phyloP scores from a whole-genome alignment of 2,113 vertebrate species.

The Melanotaenia duboulayi region DNA sequence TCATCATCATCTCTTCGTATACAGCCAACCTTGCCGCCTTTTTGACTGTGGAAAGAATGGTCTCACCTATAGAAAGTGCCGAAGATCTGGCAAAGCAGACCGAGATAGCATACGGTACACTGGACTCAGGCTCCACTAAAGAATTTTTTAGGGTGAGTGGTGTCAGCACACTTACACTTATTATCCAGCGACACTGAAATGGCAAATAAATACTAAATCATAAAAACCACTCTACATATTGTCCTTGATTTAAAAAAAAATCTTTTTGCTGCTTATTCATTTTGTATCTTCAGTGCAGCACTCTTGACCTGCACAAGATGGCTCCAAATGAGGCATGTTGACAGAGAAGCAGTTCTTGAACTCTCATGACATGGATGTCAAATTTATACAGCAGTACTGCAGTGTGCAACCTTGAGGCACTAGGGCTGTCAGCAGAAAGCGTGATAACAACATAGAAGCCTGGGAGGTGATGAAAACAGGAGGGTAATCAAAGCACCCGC shows the following conservation, averaged over 20 bases:
- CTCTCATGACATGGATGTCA: conserved; percentile 59
- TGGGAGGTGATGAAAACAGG: conserved; percentile 79
- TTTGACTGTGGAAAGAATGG: conserved; percentile 99
- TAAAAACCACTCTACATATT: conserved; percentile 19
- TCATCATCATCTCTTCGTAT: conserved; percentile 99
- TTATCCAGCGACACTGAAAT: conserved; percentile 9
- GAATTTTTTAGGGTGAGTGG: conserved; percentile 99
- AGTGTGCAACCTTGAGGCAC: conserved; percentile 75
- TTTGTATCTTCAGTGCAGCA: conserved; percentile 36
- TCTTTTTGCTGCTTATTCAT: conserved; percentile 32
- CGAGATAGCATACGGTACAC: conserved; percentile 98
- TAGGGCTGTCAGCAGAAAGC: conserved; percentile 75
- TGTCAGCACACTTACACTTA: not conserved
- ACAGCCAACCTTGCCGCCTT: conserved; percentile 99
- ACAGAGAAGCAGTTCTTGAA: conserved; percentile 66
- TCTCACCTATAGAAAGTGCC: conserved; percentile 98
- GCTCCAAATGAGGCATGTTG: conserved; percentile 68
- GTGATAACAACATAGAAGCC: conserved; percentile 73
- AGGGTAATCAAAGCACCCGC: conserved; percentile 78
- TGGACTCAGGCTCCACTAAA: conserved; percentile 99
- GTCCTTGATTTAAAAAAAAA: conserved; percentile 41
- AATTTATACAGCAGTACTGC: conserved; percentile 70
- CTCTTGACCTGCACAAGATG: conserved; percentile 58
- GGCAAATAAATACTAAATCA: conserved; percentile 25
- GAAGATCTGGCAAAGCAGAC: conserved; percentile 99